Evolutionary conservation across 2,888 invertebrate genomes (phyloP), one percentile per base, ranked within the genome.

Genomic region (Andrena minutula): DNA sequence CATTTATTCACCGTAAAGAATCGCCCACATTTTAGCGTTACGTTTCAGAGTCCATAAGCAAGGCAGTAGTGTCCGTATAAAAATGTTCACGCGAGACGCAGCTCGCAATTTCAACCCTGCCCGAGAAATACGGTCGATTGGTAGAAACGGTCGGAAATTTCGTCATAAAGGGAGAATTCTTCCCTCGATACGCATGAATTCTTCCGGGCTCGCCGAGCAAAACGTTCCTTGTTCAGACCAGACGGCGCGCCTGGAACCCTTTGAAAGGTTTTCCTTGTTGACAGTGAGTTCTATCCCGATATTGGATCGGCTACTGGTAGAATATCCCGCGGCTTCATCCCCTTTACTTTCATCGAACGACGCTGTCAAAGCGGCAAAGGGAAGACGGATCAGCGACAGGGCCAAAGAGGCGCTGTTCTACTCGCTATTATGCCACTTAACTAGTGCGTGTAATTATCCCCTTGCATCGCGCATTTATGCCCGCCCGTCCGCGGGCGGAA

Each of bases 241-340:
- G 56, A 30, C 10, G 71, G 65, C 53, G 30, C 41, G 60, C 71
- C 63, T 63, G 69, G 68, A 71, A 73, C 71, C 20, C 74, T 73
- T 77, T 83, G 83, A 83, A 77, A 83, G 74, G 81, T 70, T 83
- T 81, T 71, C 66, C 80, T 68, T 71, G 77, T 83, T 81, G 81
- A 74, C 74, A 66, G 77, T 58, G 69, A 53, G 58, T 81, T 65
- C 69, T 69, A n/a, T n/a, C 64, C 64, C 75, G 75, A 76, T 76
- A 82, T 79, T 79, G 72, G 60, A 69, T 47, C 12, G 35, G 32
- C n/a, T 77, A 49, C 30, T 47, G 26, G 8, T 41, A 20, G 66
- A 72, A 77, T 79, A 56, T 60, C 70, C 68, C 61, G n/a, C 60
- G 72, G 61, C 75, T 68, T 75, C 76, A 26, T 77, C 72, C 26